These are phyloP conservation scores for Gracilinanus agilis DNA, from an alignment of 2,113 vertebrate species.

Conservation along the genomic window DNA sequence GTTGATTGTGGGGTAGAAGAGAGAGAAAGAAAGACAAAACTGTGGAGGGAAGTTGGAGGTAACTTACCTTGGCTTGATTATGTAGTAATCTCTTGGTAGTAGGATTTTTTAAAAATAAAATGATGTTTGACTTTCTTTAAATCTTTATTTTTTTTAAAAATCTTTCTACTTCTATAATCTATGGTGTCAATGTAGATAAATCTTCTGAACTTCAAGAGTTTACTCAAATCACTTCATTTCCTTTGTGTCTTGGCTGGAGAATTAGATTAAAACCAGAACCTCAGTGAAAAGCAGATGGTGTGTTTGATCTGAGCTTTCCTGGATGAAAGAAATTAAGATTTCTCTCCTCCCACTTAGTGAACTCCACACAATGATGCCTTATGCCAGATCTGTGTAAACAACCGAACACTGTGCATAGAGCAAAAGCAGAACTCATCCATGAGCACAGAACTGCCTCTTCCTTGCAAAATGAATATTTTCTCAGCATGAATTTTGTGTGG, in stretches of 20 bases:
- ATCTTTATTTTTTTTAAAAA: constrained; percentile 10
- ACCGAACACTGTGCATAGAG: neutral
- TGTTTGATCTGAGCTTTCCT: neutral
- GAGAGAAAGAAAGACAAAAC: constrained; percentile 8
- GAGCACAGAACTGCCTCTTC: neutral
- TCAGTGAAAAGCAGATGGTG: constrained; percentile 5
- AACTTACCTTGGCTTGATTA: neutral
- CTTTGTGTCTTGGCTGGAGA: constrained; percentile 48
- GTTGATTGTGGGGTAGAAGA: neutral
- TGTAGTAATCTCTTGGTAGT: neutral
- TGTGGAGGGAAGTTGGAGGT: constrained; percentile 31
- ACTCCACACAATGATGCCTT: constrained; percentile 12
- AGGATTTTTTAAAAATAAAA: neutral
- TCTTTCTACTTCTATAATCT: constrained; percentile 20
- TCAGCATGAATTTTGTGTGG: neutral
- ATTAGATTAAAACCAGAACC: constrained; percentile 12
- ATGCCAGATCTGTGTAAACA: constrained; percentile 30
- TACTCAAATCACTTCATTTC: constrained; percentile 51
- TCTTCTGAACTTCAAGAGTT: neutral
- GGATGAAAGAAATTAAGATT: constrained; percentile 27
- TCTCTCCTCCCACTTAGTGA: constrained; percentile 24
- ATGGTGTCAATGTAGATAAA: constrained; percentile 27
- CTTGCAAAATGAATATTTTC: neutral
- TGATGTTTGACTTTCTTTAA: neutral
- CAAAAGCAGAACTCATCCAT: neutral